Conservation (phyloP, 1,140 invertebrate genomes). For the Mizuhopecten yessoensis region DNA sequence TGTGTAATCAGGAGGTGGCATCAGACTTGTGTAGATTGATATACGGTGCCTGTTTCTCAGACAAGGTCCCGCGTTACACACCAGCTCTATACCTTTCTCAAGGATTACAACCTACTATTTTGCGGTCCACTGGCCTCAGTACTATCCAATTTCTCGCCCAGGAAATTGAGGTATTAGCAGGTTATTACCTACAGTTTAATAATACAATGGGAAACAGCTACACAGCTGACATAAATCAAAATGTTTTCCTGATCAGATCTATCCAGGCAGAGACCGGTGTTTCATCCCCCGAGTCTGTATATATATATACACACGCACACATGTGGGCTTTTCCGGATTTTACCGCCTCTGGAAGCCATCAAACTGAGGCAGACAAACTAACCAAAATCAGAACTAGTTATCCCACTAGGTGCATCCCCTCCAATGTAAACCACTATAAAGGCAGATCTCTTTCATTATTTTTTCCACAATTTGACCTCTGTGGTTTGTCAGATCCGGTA, state of each 20-base stretch:
- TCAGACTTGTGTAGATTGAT: neutral
- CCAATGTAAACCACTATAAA: conserved; percentile 31
- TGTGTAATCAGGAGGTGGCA: neutral
- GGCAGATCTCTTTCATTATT: conserved; percentile 7
- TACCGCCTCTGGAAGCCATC: neutral
- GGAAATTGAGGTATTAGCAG: conserved; percentile 20
- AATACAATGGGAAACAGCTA: conserved; percentile 5
- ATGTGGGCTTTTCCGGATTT: conserved; percentile 11
- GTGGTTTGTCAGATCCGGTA: neutral
- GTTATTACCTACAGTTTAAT: conserved; percentile 20
- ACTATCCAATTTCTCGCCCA: conserved; percentile 23
- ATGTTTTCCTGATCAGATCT: neutral
- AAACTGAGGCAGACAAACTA: neutral
- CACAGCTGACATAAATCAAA: neutral
- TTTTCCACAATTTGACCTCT: conserved; percentile 18
- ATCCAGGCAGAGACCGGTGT: neutral
- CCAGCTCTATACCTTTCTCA: neutral
- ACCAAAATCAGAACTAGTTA: neutral
- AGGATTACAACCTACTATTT: neutral
- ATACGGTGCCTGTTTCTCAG: neutral
- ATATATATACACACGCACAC: neutral
- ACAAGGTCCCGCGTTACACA: conserved; percentile 4
- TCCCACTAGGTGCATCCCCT: neutral
- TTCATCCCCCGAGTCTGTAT: neutral
- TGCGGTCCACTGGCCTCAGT: neutral